Evolutionary conservation across 2,113 vertebrate species (phyloP).

Genomic region (Empidonax traillii): DNA sequence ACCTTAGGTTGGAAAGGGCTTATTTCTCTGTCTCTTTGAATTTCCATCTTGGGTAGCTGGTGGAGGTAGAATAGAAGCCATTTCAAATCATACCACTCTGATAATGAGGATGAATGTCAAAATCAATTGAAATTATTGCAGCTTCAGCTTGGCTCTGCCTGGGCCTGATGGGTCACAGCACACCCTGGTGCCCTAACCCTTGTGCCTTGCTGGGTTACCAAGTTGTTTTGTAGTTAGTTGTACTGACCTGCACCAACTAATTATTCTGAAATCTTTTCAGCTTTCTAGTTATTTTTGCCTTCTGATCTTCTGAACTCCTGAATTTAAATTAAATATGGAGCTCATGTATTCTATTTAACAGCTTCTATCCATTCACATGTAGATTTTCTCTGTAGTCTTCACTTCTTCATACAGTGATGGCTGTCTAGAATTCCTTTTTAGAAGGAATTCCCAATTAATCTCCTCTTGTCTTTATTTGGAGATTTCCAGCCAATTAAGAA

Average conservation of each 20-base stretch:
- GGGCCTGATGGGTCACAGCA: neutral
- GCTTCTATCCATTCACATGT: neutral
- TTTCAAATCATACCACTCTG: neutral
- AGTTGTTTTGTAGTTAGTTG: neutral
- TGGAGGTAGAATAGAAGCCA: neutral
- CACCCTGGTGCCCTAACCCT: neutral
- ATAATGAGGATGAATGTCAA: neutral
- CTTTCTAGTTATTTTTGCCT: neutral
- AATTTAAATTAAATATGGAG: neutral
- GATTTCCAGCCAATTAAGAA: constrained; percentile 11
- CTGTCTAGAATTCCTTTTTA: neutral
- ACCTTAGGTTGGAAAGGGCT: neutral
- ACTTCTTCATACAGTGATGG: neutral
- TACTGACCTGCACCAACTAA: neutral
- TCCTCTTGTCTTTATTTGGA: constrained; percentile 4
- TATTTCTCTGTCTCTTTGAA: neutral
- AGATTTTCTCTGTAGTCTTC: neutral
- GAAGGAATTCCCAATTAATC: neutral
- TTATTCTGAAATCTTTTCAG: neutral
- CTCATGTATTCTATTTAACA: neutral
- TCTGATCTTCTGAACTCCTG: neutral
- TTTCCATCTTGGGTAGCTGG: neutral
- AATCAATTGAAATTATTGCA: neutral
- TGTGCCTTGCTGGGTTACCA: neutral
- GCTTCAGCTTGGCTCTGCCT: neutral